Conservation (phyloP, 2,888 invertebrate genomes). For the Campoletis raptor region DNA sequence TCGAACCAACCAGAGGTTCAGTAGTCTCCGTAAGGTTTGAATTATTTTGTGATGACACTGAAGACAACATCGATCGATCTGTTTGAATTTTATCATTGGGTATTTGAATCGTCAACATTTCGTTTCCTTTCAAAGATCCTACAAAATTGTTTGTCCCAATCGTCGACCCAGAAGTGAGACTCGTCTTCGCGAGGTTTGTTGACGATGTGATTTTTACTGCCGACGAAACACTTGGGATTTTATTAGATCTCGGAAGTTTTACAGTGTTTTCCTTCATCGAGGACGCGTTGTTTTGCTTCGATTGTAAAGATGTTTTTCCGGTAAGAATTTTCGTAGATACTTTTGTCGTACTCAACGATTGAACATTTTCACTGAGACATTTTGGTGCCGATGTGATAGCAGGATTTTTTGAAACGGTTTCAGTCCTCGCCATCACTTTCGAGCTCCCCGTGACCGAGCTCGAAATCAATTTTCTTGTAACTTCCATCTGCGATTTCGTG, state of each 20-base stretch:
- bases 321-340: not conserved
- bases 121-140: slow-evolving; percentile 21
- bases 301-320: not conserved
- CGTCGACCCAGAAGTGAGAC: slow-evolving; percentile 13
- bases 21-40: not conserved
- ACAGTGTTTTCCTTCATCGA: slow-evolving; percentile 8
- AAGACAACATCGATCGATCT: not conserved
- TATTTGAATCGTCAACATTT: slow-evolving; percentile 63
- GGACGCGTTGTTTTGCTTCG: not conserved
- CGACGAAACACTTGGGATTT: slow-evolving; percentile 8
- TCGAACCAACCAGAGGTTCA: not conserved
- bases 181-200: slow-evolving; percentile 10
- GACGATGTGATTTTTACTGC: slow-evolving; percentile 1
- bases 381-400: slow-evolving; percentile 33
- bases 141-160: not conserved
- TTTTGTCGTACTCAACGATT: slow-evolving; percentile 1
- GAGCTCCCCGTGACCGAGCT: not conserved
- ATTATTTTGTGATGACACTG: not conserved
- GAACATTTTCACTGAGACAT: not conserved
- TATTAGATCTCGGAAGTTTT: slow-evolving; percentile 7
- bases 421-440: slow-evolving; percentile 25
- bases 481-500: slow-evolving; percentile 33
- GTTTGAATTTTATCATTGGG: slow-evolving; percentile 59
- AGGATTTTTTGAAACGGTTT: slow-evolving; percentile 3
- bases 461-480: slow-evolving; percentile 10